Evolutionary conservation across 2,888 invertebrate species (phyloP).

Genomic region (Polyommatus iphigenia): DNA sequence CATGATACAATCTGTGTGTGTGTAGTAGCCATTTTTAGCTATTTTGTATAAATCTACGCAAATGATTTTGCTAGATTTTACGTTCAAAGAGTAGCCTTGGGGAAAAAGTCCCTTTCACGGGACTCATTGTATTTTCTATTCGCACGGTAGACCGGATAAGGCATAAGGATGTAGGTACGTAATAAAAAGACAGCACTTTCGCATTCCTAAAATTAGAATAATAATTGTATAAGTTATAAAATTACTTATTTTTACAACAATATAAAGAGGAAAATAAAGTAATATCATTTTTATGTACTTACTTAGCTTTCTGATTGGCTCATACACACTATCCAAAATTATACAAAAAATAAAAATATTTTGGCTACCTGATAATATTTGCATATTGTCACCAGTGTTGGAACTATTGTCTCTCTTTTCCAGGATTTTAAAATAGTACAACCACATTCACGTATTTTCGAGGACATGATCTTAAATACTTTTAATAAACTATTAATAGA

Average conservation of each 20-base stretch:
- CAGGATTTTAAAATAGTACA: not conserved
- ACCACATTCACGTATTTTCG: not conserved
- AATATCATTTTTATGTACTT: no score
- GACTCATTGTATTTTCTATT: no score
- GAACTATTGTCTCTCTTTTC: not conserved
- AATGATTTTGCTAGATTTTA: not conserved
- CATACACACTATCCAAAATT: not conserved
- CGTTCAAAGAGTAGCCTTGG: not conserved
- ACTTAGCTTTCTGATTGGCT: no score
- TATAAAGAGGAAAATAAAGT: no score
- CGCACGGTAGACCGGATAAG: no score
- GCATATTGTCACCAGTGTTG: not conserved
- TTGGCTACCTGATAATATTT: conserved; percentile 26
- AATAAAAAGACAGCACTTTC: no score
- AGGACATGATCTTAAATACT: not conserved
- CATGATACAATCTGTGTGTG: not conserved
- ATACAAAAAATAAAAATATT: not conserved
- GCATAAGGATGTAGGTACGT: no score
- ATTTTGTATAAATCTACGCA: not conserved
- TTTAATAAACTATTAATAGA: no score
- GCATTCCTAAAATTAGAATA: no score
- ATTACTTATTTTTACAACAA: no score
- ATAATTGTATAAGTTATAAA: no score
- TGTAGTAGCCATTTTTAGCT: not conserved
- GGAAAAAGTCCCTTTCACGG: not conserved